Base-by-base conservation (phyloP, 2,888 invertebrate genomes). In the Eupithecia subfuscata region DNA sequence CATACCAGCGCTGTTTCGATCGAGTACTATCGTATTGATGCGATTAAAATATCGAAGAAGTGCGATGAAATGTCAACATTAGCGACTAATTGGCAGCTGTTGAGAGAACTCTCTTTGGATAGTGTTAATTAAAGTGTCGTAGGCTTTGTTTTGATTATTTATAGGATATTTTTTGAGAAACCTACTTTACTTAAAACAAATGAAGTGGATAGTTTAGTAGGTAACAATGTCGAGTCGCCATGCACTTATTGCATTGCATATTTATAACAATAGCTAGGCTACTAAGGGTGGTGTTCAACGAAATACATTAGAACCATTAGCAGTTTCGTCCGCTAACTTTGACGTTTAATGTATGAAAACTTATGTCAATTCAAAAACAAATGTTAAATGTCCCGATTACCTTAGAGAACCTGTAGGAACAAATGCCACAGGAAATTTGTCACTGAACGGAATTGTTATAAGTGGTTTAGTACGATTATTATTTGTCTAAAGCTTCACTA, bases 21-120 rank as follows among this genome's bases (percentile, higher is more conserved):
- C 71, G 74, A 74, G 64, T 72, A 74, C 77, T 75, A 75, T 74
- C 65, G 63, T 74, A 74, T 80, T 76, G 76, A 75, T 63, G 70
- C 63, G 73, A 71, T 67, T 63, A 5, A 74, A 75, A 75, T 52
- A 73, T 68, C n/a, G 40, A 45, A 73, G n/a, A 52, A 67, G 25
- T 43, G 30, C 9, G 64, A 7, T 69, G 52, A 72, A 67, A 67
- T 67, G 67, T 72, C 67, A 71, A 71, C 37, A 67, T 69, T 65
- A 11, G 9, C 16, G 34, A 25, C 25, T 71, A 18, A 69, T 74
- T 71, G 65, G 63, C 22, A 37, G 18, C 30, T 37, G 65, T 34
- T 30, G 12, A 25, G 22, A 45, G 14, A 69, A 52, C 37, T 34
- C 16, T 34, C 56, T 18, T 34, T 7, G 18, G 34, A 40, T 67